Conservation (phyloP, 1,140 invertebrate genomes). For the Armadillidium nasatum region DNA sequence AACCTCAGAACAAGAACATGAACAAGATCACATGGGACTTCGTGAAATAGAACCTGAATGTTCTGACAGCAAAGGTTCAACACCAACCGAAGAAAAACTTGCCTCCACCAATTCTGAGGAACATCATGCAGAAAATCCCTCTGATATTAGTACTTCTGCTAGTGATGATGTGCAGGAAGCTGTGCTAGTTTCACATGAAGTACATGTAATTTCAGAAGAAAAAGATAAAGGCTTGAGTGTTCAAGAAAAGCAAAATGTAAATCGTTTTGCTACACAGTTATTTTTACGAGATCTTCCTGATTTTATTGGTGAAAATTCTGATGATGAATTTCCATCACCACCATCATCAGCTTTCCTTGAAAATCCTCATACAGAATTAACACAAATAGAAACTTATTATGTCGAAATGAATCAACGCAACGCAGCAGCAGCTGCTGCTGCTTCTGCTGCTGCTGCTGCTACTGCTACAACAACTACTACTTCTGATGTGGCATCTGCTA, state of each 20-base stretch:
- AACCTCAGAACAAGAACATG: constrained; percentile 69
- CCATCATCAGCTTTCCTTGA: constrained; percentile 43
- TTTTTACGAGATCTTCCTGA: constrained; percentile 55
- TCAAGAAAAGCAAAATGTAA: constrained; percentile 31
- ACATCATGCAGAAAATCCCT: constrained; percentile 41
- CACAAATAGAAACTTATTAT: constrained; percentile 77
- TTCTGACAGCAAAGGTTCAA: constrained; percentile 42
- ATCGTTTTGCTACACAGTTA: constrained; percentile 46
- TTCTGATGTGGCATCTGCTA: not conserved
- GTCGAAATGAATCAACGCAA: constrained; percentile 56
- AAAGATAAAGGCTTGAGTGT: constrained; percentile 21
- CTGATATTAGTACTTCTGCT: constrained; percentile 59
- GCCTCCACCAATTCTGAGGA: constrained; percentile 36
- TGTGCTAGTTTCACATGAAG: constrained; percentile 67
- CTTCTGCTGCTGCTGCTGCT: not conserved
- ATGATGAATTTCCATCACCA: constrained; percentile 44
- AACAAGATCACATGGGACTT: constrained; percentile 42
- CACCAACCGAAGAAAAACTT: constrained; percentile 40
- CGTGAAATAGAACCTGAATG: constrained; percentile 38
- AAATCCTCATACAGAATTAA: constrained; percentile 56
- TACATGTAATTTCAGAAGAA: constrained; percentile 53
- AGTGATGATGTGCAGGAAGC: constrained; percentile 49
- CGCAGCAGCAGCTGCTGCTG: not conserved
- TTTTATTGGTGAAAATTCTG: constrained; percentile 49
- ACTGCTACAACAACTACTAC: not conserved